Evolutionary conservation across 2,888 invertebrate genomes (phyloP), one percentile per base, ranked within the genome.

Genomic region (Malacosoma neustria): DNA sequence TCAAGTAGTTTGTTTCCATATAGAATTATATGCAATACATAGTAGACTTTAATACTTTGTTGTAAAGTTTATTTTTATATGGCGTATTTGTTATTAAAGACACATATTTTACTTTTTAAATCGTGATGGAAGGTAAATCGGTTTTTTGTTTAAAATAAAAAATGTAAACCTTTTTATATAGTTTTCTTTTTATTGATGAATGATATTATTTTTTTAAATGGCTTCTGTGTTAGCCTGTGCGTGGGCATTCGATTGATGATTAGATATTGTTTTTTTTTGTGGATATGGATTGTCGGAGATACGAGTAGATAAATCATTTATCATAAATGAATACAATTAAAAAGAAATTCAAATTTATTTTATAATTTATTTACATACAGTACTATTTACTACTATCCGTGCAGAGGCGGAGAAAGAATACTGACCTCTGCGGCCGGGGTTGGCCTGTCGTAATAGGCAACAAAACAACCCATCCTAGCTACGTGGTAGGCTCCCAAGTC

Each of bases 1-100:
- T 40, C 34, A 53, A 52, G 61, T 54, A 40, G 40, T 75, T 72
- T 46, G 62, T 65, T 72, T 76, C 69, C 70, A 4, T 1, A 22
- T 22, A 22, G 22, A 22, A 22, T 22, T 22, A 22, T 2, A 22
- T 22, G 9, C 5, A 4, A 22, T 22, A 7, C 22, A 2, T 7
- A 22, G 9, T 22, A 22, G 6, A 22, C 22, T 22, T 22, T 22
- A 22, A 7, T 22, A 1, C 22, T 7, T 9, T 22, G 2, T 1
- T 3, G 9, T 22, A 22, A 22, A 22, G 22, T 22, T 9, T 5
- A 22, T 22, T 7, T 4, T 22, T 22, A 5, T 22, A 22, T 22
- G 22, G 9, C 22, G 9, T 2, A 0, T 22, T 9, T 22, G 5
- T 22, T 22, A 22, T 38, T 41, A 38, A 38, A 41, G 37, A 37